These are phyloP conservation scores for Telmatochromis bifrenatus DNA, from an alignment of 2,113 vertebrate species.

Conservation along the genomic window DNA sequence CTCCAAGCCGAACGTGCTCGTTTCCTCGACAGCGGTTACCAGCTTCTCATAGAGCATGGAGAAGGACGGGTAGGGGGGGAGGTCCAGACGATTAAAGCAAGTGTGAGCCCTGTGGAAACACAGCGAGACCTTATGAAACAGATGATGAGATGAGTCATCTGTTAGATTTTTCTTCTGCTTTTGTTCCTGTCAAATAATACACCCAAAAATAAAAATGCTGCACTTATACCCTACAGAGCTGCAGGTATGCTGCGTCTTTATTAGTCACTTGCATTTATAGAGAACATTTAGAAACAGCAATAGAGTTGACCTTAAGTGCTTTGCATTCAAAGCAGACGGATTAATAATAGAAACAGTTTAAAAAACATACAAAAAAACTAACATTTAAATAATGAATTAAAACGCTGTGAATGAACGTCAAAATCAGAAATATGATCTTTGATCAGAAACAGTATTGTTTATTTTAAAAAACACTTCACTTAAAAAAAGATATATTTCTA, in stretches of 20 bases:
- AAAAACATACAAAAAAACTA: fast-evolving
- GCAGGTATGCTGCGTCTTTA: neutral
- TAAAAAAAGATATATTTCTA: neutral
- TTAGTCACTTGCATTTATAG: neutral
- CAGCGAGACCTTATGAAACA: neutral
- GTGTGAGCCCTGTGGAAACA: slow-evolving; percentile 85
- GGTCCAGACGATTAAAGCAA: slow-evolving; percentile 97
- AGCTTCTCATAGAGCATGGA: slow-evolving; percentile 98
- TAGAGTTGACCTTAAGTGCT: neutral
- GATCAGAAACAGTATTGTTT: neutral
- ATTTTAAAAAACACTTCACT: neutral
- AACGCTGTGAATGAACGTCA: neutral
- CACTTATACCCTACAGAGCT: neutral
- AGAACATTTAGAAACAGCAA: neutral
- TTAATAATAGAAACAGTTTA: neutral
- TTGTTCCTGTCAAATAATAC: neutral
- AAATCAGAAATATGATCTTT: neutral
- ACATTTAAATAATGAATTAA: neutral
- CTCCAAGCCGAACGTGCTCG: slow-evolving; percentile 96
- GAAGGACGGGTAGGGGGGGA: slow-evolving; percentile 95
- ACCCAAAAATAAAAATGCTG: neutral
- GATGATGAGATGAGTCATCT: neutral
- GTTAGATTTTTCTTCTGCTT: neutral
- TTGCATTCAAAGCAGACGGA: neutral
- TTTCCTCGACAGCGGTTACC: slow-evolving; percentile 96